Conservation (phyloP, 2,888 invertebrate species). For the Drosophila parthenogenetica region DNA sequence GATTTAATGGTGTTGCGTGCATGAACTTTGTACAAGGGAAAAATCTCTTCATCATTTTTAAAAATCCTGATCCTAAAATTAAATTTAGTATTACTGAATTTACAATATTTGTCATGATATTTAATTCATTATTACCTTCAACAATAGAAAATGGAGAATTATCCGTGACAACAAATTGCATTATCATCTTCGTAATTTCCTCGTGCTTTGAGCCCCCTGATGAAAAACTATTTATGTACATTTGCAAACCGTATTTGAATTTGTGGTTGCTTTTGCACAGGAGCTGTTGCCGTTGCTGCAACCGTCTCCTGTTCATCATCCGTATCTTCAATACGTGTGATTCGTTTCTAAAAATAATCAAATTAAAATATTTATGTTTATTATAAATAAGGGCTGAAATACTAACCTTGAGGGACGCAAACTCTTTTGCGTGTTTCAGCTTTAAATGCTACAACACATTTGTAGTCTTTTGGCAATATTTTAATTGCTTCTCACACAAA, state of each 20-base stretch:
- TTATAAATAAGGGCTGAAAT: no score
- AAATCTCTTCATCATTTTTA: conserved; percentile 4
- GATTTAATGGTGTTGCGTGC: conserved; percentile 1
- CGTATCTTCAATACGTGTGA: no score
- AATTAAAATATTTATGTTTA: no score
- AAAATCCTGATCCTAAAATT: conserved; percentile 4
- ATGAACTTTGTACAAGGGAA: background rate
- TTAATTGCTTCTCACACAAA: no score
- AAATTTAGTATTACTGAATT: conserved; percentile 1
- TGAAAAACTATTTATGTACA: background rate
- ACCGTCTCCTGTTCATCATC: no score
- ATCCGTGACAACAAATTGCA: conserved; percentile 3
- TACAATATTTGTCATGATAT: background rate
- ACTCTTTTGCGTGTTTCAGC: no score
- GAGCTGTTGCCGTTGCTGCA: no score
- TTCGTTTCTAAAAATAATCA: no score
- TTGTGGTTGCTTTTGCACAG: no score
- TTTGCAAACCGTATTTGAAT: background rate
- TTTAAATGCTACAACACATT: no score
- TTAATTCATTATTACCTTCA: background rate
- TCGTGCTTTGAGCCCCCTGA: background rate
- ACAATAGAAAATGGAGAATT: background rate
- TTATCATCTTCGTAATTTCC: conserved; percentile 1
- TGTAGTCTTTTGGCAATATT: no score
- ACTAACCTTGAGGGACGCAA: no score